A percentile compares a stretch with the other conserved stretches of the same genome.
Conservation (phyloP, 2,113 vertebrate species). For the Scalopus aquaticus region DNA sequence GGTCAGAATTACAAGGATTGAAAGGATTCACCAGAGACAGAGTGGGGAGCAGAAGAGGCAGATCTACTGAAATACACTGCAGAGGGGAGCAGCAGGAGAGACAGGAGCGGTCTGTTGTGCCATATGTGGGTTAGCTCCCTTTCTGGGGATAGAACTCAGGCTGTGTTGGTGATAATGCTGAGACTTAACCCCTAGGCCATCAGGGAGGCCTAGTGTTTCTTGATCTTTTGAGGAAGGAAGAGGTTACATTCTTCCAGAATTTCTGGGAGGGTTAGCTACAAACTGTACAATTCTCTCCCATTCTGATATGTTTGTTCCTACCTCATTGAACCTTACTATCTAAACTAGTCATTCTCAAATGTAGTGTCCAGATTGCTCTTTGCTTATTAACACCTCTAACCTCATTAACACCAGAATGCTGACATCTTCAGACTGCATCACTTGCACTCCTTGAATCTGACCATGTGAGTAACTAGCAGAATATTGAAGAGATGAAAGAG, state of each 20-base stretch:
- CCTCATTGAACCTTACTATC: neutral
- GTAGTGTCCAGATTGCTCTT: neutral
- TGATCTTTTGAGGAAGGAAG: neutral
- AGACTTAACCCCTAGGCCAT: too few species aligned
- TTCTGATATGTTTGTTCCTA: neutral
- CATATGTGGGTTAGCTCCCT: too few species aligned
- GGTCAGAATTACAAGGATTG: too few species aligned
- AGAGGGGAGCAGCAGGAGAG: too few species aligned
- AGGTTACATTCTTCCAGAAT: neutral
- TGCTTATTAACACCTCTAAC: neutral
- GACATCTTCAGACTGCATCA: neutral
- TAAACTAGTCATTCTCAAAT: neutral
- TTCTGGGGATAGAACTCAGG: too few species aligned
- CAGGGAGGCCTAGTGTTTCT: neutral
- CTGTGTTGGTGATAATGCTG: too few species aligned
- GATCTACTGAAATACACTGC: too few species aligned
- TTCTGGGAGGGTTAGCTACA: neutral
- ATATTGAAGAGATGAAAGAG: neutral
- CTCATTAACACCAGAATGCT: neutral
- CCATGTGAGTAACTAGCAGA: neutral
- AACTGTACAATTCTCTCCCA: neutral
- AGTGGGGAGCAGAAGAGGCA: too few species aligned
- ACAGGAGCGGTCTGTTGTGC: too few species aligned
- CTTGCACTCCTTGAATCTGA: neutral
- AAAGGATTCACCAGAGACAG: too few species aligned